These are phyloP conservation scores for Harmothoe impar DNA, from an alignment of 2,888 invertebrate genomes.

Conservation along the genomic window DNA sequence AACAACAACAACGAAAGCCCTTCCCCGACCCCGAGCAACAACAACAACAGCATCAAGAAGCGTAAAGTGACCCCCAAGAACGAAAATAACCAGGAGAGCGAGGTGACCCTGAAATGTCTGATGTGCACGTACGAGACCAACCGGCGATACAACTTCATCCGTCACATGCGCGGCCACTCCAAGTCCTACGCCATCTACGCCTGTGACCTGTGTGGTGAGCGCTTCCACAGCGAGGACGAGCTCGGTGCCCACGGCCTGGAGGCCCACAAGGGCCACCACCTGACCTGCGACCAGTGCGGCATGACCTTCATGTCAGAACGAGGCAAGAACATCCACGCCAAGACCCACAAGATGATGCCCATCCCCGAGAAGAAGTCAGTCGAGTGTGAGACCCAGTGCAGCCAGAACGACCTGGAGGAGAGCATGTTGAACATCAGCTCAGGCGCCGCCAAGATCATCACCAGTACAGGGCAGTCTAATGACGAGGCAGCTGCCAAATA, in stretches of 20 bases:
- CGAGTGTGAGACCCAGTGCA: slow-evolving; percentile 60
- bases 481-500: not conserved
- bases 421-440: not conserved
- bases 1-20: slow-evolving; percentile 38
- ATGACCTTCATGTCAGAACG: slow-evolving; percentile 61
- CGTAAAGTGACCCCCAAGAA: not conserved
- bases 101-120: slow-evolving; percentile 49
- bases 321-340: slow-evolving; percentile 60
- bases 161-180: slow-evolving; percentile 61
- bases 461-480: not conserved
- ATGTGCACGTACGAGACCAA: slow-evolving; percentile 46
- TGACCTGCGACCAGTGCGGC: slow-evolving; percentile 55
- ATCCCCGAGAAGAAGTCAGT: slow-evolving; percentile 57
- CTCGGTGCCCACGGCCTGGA: slow-evolving; percentile 47
- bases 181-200: slow-evolving; percentile 58
- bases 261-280: slow-evolving; percentile 51
- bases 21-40: not conserved
- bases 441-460: not conserved
- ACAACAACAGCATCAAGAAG: slow-evolving; percentile 5
- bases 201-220: slow-evolving; percentile 42
- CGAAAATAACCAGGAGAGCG: not conserved
- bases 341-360: slow-evolving; percentile 60
- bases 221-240: slow-evolving; percentile 55
- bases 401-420: not conserved
- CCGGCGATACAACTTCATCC: slow-evolving; percentile 58